Evolutionary conservation across 1,140 invertebrate species (phyloP), one percentile per base, ranked within the genome.

Genomic region (Atta texana): DNA sequence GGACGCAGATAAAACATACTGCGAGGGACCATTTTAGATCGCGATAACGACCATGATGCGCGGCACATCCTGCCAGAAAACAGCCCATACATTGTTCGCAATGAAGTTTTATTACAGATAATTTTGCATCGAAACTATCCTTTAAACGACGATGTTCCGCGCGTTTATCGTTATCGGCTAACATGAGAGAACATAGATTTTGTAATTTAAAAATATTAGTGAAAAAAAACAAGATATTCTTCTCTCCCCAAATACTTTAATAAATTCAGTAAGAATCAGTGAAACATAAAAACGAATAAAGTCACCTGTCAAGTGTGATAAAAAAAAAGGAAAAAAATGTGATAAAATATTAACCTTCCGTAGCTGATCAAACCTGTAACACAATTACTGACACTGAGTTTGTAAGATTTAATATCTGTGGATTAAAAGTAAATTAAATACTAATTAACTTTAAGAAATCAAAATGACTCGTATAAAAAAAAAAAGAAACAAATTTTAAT

Each of bases 31-130:
- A 59, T 80, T 80, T 74, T 61, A 72, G 64, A 51, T 51, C 77
- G 39, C 31, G 87, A 88, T 76, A 87, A 87, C 71, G 28, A 78
- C 61, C 74, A n/a, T 39, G 82, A 78, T 71, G 85, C 59, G 31
- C 49, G 49, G n/a, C 85, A 34, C 66, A 81, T 72, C 87, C 84
- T 87, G 84, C n/a, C 64, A 28, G 82, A 61, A 85, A 69, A 80
- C 80, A 63, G 69, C n/a, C 18, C 34, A 55, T 34, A 34, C 80
- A 39, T 63, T 84, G 80, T 84, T 84, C 69, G 55, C 80, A 61
- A 49, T 39, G 55, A 39, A 39, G 18, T 75, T 84, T 84, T 75
- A 84, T 84, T 84, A 34, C 24, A 31, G 69, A 74, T 39, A 61
- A 84, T 84, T 75, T 61, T 18, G 39, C 80, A 51, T 63, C 39